Percentiles rank a stretch among this genome's conserved stretches.
Evolutionary conservation across 2,797 vertebrate species (phyloP).

Genomic region (Mormyrops attenuatus): DNA sequence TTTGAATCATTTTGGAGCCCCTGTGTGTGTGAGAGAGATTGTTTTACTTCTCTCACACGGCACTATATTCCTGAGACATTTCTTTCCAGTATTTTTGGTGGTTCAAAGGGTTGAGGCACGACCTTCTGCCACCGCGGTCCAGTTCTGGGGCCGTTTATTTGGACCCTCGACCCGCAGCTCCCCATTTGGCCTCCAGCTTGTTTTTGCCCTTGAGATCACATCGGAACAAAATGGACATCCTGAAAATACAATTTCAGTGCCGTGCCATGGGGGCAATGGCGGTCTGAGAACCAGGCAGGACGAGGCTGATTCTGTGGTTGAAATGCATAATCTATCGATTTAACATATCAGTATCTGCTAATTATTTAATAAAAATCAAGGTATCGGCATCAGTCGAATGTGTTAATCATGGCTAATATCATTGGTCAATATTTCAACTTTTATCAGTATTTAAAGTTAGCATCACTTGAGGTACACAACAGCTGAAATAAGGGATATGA

Average conservation of each 20-base stretch:
- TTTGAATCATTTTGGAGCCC: constrained; percentile 48
- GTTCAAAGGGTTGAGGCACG: neutral
- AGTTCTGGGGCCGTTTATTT: neutral
- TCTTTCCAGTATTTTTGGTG: neutral
- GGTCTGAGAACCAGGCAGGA: neutral
- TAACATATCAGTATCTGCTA: neutral
- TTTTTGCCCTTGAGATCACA: neutral
- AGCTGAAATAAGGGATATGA: neutral
- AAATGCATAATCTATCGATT: neutral
- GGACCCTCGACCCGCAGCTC: neutral
- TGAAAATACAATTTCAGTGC: neutral
- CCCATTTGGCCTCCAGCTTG: neutral
- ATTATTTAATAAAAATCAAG: neutral
- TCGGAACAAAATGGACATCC: neutral
- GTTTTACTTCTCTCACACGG: neutral
- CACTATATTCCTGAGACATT: neutral
- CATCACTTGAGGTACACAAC: neutral
- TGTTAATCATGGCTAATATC: neutral
- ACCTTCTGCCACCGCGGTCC: neutral
- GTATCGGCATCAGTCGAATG: neutral
- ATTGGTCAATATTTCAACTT: neutral
- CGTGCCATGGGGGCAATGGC: neutral
- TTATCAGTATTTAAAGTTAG: neutral
- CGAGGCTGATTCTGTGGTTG: neutral
- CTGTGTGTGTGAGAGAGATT: neutral